Base-by-base conservation (phyloP, 2,888 invertebrate species). In the Trilocha varians region DNA sequence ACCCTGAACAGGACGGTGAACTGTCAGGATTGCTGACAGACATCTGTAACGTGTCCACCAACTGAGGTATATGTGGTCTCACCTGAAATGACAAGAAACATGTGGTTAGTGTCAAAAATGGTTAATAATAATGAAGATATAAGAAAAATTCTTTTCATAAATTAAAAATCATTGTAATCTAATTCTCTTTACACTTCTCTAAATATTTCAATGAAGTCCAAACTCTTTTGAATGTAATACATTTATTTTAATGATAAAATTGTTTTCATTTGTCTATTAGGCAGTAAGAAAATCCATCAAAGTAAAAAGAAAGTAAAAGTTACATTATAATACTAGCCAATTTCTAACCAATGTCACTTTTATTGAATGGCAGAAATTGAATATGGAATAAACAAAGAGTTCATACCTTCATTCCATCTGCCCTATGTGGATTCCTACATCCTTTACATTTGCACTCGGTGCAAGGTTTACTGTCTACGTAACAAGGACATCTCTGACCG, bases 401-500 rank as follows among this genome's bases (percentile, higher is more conserved):
- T 13, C 38, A 41, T 67, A 93, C 92, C 89, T 94, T 94, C 59
- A 92, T 89, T 42, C 93, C 94, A 70, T 93, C 93, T 39, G 93
- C 90, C 50, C 91, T 88, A 62, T 95, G 94, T 2, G 97, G 97
- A 87, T 97, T 98, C 57, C 96, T 88, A 71, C 97, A 98, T 1
- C 97, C 97, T 65, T 94, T 89, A 78, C 97, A 98, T 70, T 93
- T 92, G 78, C 98, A 98, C 58, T 94, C 94, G 5, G 92, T 88
- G 67, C 97, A 98, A 0, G 95, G 93, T 70, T 94, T 94, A 52
- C 94, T 93, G 52, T 94, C 94, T 3, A 95, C 95, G 74, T 97
- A 98, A 76, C 97, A 98, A 0, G 96, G 96, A 79, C 97, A 98
- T 48, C 97, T 86, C 69, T 96, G 96, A 0, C 97, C 97, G 64